Conservation (phyloP, 2,797 vertebrate genomes). For the Dromococcyx pavoninus region DNA sequence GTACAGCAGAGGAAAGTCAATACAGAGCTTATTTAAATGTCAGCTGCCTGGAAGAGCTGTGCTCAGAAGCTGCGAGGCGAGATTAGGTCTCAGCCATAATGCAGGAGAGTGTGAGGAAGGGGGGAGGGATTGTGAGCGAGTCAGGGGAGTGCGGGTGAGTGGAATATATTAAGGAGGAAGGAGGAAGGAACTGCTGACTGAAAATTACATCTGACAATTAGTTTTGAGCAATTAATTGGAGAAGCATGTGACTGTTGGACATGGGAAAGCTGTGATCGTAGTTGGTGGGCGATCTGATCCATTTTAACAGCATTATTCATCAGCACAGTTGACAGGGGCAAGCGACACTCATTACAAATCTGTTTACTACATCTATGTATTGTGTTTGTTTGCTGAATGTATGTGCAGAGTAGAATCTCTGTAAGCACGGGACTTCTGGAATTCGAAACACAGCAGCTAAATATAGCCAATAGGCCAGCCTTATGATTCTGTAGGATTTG, state of each 20-base stretch:
- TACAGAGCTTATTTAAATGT: conserved; percentile 68
- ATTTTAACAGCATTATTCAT: background rate
- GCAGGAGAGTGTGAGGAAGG: background rate
- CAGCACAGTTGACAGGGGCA: background rate
- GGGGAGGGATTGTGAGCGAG: conserved; percentile 31
- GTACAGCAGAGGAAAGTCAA: conserved; percentile 50
- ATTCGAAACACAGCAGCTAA: background rate
- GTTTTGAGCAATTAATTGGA: conserved; percentile 34
- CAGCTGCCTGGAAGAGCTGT: conserved; percentile 61
- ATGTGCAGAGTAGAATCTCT: background rate
- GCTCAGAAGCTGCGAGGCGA: conserved; percentile 21
- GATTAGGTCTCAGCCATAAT: conserved; percentile 33
- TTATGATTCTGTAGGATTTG: background rate
- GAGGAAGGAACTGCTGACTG: conserved; percentile 17
- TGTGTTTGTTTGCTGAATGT: background rate
- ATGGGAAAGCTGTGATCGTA: background rate
- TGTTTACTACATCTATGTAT: conserved; percentile 22
- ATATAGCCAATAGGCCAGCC: background rate
- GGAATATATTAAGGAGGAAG: background rate
- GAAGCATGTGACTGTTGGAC: conserved; percentile 25
- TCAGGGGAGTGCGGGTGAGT: background rate
- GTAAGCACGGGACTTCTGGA: background rate
- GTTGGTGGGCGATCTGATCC: conserved; percentile 38
- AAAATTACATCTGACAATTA: conserved; percentile 52
- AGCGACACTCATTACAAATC: background rate